phyloP scores from a whole-genome alignment of 2,888 invertebrate species.

The Pristionchus fissidentatus region DNA sequence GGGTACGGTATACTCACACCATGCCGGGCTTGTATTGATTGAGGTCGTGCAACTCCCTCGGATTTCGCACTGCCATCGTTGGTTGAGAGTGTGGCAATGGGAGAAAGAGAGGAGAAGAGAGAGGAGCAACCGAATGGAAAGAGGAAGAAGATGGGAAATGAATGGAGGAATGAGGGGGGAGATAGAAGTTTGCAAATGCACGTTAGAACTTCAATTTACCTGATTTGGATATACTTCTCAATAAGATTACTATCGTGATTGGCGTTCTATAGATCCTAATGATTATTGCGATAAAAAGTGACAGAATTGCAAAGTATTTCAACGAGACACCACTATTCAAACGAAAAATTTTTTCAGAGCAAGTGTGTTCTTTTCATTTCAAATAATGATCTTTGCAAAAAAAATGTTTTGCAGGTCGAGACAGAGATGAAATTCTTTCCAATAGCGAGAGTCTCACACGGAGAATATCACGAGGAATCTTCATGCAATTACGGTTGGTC shows the following conservation, averaged over 20 bases:
- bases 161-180: not conserved
- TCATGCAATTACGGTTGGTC: slow-evolving; percentile 29
- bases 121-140: not conserved
- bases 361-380: too few species aligned
- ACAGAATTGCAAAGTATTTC: too few species aligned
- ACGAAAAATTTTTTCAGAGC: too few species aligned
- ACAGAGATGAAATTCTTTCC: not conserved
- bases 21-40: slow-evolving; percentile 26
- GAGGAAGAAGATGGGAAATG: not conserved
- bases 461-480: slow-evolving; percentile 35
- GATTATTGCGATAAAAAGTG: too few species aligned
- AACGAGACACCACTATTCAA: too few species aligned
- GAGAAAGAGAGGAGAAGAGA: not conserved
- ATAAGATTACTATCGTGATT: too few species aligned
- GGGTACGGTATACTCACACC: slow-evolving; percentile 10
- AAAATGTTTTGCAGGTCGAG: not conserved
- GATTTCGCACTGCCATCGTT: slow-evolving; percentile 18
- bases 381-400: too few species aligned
- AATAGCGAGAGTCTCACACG: not conserved
- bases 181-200: too few species aligned
- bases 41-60: slow-evolving; percentile 9
- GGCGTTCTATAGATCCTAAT: too few species aligned
- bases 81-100: too few species aligned
- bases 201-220: too few species aligned
- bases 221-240: too few species aligned